phyloP scores from a whole-genome alignment of 2,888 invertebrate genomes.

The Anodontia alba region DNA sequence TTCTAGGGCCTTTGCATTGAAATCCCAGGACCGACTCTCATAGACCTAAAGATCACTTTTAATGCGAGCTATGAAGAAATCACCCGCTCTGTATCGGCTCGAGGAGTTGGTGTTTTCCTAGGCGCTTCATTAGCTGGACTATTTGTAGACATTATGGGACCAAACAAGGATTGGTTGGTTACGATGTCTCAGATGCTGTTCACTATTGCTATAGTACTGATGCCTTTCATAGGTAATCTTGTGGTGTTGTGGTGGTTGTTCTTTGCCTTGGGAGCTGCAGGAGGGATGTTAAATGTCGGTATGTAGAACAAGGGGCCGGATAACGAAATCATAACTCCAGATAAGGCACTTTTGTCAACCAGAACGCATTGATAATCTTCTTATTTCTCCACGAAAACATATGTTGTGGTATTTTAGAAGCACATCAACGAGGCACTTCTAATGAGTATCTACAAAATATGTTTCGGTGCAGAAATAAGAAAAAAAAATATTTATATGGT shows the following conservation, averaged over 20 bases:
- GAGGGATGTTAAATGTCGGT: conserved; percentile 56
- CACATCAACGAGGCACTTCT: no score
- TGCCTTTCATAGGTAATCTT: conserved; percentile 47
- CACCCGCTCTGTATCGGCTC: conserved; percentile 50
- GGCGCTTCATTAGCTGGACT: conserved; percentile 53
- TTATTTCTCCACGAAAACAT: no score
- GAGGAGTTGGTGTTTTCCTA: conserved; percentile 52
- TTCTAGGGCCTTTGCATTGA: conserved; percentile 55
- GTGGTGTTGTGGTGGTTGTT: conserved; percentile 48
- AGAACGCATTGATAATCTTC: no score
- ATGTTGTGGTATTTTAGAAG: no score
- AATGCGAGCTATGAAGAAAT: conserved; percentile 47
- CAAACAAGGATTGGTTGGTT: conserved; percentile 49
- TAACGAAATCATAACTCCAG: no score
- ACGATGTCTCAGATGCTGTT: conserved; percentile 39
- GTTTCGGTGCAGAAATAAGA: no score
- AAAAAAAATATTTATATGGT: no score
- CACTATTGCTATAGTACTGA: conserved; percentile 30
- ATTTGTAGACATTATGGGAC: conserved; percentile 49
- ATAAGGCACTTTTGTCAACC: no score
- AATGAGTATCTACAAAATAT: no score
- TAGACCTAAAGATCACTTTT: conserved; percentile 54
- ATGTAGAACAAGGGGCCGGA: conserved; percentile 21
- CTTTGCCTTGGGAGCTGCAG: conserved; percentile 44
- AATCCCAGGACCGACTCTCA: conserved; percentile 59